These are phyloP conservation scores for Propithecus perrieri DNA, from an alignment of 2,797 vertebrate species.

Conservation along the genomic window DNA sequence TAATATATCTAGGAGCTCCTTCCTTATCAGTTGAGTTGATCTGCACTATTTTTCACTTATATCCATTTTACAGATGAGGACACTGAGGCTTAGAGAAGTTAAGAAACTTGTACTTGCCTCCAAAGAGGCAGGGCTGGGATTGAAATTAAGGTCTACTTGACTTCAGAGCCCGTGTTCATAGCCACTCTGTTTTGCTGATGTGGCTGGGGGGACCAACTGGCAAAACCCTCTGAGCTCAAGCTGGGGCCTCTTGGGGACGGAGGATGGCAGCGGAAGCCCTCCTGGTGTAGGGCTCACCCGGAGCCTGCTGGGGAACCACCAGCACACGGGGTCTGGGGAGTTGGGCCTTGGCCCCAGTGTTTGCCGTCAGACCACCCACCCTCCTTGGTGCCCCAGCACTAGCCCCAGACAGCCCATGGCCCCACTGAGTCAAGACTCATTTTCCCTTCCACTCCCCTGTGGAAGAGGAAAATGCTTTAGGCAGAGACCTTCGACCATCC, in stretches of 20 bases:
- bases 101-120: neutral
- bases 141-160: neutral
- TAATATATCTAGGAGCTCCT: neutral
- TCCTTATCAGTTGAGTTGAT: neutral
- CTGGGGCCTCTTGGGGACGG: neutral
- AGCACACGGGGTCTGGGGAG: neutral
- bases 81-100: conserved; percentile 14
- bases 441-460: neutral
- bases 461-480: neutral
- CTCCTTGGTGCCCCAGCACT: neutral
- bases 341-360: neutral
- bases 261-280: neutral
- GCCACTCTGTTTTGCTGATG: neutral
- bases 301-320: neutral
- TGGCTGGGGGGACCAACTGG: neutral
- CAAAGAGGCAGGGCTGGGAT: neutral
- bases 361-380: neutral
- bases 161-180: neutral
- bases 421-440: neutral
- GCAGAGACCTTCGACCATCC: no score
- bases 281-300: neutral
- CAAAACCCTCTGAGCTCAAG: neutral
- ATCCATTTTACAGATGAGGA: conserved; percentile 35
- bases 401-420: neutral
- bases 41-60: neutral